Evolutionary conservation across 2,113 vertebrate genomes (phyloP), one percentile per base, ranked within the genome.

Genomic region (Cervus canadensis): DNA sequence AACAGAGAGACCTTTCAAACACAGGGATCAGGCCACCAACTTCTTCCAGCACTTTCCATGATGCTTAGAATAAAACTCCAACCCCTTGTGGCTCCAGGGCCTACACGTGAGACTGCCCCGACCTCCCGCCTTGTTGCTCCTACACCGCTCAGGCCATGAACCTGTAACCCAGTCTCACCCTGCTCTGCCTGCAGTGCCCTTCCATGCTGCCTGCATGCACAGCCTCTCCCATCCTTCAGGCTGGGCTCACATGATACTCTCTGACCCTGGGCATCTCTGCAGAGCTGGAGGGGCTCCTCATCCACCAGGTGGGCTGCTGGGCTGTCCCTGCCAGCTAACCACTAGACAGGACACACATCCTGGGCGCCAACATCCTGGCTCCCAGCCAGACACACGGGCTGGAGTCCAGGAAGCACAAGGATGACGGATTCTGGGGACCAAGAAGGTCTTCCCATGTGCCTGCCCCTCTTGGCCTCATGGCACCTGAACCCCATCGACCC

Each of bases 201-300:
- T 1, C 40, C 76, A 71, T 25, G 13, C 3, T 3, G 12, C 36
- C 40, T 40, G 17, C 12, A 26, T 0, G 5, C 0, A 1, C 3
- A 21, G 64, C 28, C 19, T 64, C 43, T 48, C 11, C 6, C n/a
- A 1, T 6, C 57, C 9, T 40, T 15, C 36, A 19, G 13, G 17
- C 8, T 7, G 4, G 7, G 89, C 17, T 64, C n/a, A 6, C 19
- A 26, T 15, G 19, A 48, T n/a, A 3, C 6, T 17, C 16, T 48
- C 15, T 7, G 11, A 76, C 48, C 59, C 40, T 78, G 7, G 2
- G 76, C 36, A 1, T 84, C 33, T 78, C 43, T 15, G 43, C 28
- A 23, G 67, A 26, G 30, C 15, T 0, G 2, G 28, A 6, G 2
- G 60, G 48, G 78, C 26, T 12, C 1, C 83, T 8, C 0, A 4